phyloP scores from a whole-genome alignment of 2,888 invertebrate species.

The Bruchidius siliquastri region DNA sequence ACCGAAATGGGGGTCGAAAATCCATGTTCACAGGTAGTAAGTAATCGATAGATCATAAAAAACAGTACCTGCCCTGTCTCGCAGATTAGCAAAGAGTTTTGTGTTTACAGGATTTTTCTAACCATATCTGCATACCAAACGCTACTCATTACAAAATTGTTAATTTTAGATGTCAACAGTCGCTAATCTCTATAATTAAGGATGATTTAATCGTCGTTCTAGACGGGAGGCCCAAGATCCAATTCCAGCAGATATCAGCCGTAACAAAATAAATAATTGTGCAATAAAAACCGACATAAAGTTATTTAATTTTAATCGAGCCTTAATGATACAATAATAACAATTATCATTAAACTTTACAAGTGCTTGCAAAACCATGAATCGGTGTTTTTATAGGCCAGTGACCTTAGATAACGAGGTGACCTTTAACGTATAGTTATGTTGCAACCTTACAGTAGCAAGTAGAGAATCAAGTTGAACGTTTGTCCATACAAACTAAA shows the following conservation, averaged over 20 bases:
- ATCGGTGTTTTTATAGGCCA: background rate
- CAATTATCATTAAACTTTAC: background rate
- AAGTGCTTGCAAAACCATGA: background rate
- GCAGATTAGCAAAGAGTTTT: no score
- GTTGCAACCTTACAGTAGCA: background rate
- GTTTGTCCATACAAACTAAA: no score
- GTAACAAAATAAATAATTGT: background rate
- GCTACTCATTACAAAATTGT: background rate
- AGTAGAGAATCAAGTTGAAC: background rate
- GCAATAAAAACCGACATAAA: background rate
- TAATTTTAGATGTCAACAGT: background rate
- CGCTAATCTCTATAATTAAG: background rate
- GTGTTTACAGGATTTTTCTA: no score
- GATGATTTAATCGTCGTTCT: background rate
- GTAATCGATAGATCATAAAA: background rate
- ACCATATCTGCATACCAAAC: background rate
- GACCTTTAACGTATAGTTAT: background rate
- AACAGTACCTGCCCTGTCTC: no score
- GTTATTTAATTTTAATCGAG: background rate
- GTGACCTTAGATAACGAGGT: background rate
- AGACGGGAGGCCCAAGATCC: background rate
- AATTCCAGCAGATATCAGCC: background rate
- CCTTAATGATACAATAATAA: background rate
- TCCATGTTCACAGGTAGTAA: no score
- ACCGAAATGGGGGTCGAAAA: no score